Evolutionary conservation across 2,888 invertebrate species (phyloP).

Genomic region (Hylaea fasciaria): DNA sequence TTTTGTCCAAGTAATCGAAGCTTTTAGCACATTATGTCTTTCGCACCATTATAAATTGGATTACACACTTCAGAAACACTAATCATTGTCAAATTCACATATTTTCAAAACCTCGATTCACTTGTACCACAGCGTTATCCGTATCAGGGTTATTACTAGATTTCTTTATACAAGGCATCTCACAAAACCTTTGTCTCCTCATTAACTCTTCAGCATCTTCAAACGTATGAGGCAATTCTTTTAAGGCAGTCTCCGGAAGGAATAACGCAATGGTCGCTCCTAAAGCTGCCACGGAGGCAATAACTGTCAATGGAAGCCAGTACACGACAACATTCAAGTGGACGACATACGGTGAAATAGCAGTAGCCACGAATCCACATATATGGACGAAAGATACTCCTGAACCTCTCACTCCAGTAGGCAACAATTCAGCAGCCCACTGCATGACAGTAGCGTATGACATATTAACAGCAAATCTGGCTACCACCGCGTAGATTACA

Average conservation of each 20-base stretch:
- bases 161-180: slow-evolving; percentile 54
- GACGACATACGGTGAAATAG: slow-evolving; percentile 67
- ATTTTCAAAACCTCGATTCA: slow-evolving; percentile 42
- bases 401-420: slow-evolving; percentile 63
- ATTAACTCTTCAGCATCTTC: slow-evolving; percentile 66
- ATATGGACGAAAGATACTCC: slow-evolving; percentile 63
- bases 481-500: slow-evolving; percentile 59
- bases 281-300: slow-evolving; percentile 52
- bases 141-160: neutral
- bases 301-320: slow-evolving; percentile 66
- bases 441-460: slow-evolving; percentile 57
- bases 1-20: no score
- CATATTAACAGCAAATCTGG: slow-evolving; percentile 66
- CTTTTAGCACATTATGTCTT: no score
- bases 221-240: slow-evolving; percentile 72
- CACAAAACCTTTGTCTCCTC: slow-evolving; percentile 56
- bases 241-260: slow-evolving; percentile 69
- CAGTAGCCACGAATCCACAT: slow-evolving; percentile 58
- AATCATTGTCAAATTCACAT: slow-evolving; percentile 28
- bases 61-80: no score
- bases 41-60: no score
- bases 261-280: slow-evolving; percentile 54
- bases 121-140: slow-evolving; percentile 34
- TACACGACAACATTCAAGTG: slow-evolving; percentile 57
- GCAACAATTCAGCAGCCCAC: slow-evolving; percentile 66